Evolutionary conservation across 23 tunicate genomes (phyloP), one percentile per base, ranked within the genome.

Genomic region (Oikopleura vanhoeffeni): DNA sequence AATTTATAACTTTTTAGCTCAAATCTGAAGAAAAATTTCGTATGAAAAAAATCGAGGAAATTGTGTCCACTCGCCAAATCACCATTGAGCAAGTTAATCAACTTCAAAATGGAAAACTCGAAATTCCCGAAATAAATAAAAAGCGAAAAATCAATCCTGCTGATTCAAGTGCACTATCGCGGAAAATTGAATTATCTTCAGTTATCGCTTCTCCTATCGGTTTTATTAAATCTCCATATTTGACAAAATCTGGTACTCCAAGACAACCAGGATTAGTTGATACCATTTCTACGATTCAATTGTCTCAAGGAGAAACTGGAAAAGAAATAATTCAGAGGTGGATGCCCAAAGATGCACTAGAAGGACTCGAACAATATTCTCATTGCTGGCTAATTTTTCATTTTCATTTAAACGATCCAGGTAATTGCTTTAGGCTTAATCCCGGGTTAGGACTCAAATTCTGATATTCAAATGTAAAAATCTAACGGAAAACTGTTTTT

Each of bases 201-300:
- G 8, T 36, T 32, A 39, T 28, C 40, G 58, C 57, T 40, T 39
- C 0, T 27, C 92, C 98, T 24, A 90, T 95, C 40, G 96, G 99
- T 18, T 85, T 87, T 75, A 57, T 95, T 83, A 84, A 85, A 41
- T 86, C 90, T 1, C 87, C 96, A 42, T 95, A 84, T 84, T 32
- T 49, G 41, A 86, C 86, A n/a, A 95, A 95, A 87, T 90, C 91
- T 90, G 99, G 99, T 40, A 95, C 99, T 1, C 99, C 99, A 1
- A 67, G 96, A 0, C 99, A 95, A 58, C 88, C 91, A 27, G 83
- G 89, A 40, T 40, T 90, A 13, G 88, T 89, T 3, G 79, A 71
- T 13, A 71, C 79, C 27, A 13, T 30, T 71, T 71, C 79, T 24
- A 71, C 35, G 32, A 71, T 71, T 30, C 3, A 71, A 71, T 38